phyloP scores from a whole-genome alignment of 2,113 vertebrate species.

The Halichoerus grypus region DNA sequence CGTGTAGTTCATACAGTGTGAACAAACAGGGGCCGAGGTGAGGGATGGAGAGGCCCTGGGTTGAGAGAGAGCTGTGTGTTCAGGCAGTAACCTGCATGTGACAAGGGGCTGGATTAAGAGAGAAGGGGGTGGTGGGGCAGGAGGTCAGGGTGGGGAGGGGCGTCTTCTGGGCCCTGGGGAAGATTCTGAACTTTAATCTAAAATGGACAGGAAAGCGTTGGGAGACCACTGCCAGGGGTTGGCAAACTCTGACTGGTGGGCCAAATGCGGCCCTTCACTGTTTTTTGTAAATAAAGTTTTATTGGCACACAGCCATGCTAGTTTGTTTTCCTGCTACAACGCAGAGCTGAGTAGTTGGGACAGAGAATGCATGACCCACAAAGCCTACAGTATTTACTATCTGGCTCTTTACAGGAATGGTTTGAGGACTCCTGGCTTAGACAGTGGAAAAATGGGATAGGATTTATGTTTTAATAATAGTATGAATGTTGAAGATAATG shows the following conservation, averaged over 20 bases:
- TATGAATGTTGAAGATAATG: neutral
- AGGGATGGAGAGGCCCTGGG: neutral
- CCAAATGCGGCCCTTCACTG: neutral
- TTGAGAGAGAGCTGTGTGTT: neutral
- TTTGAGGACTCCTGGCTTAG: neutral
- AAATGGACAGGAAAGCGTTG: neutral
- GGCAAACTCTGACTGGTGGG: neutral
- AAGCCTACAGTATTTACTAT: neutral
- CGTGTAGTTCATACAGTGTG: neutral
- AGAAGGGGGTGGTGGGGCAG: neutral
- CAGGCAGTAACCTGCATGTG: neutral
- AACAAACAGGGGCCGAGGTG: neutral
- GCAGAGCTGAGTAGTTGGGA: neutral
- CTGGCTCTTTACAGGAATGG: neutral
- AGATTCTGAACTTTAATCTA: neutral
- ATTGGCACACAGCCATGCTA: neutral
- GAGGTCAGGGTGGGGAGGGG: neutral
- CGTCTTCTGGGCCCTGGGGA: neutral
- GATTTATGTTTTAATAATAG: neutral
- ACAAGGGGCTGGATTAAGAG: neutral
- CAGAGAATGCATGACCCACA: fast-evolving
- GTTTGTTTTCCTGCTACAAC: neutral
- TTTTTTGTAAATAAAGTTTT: conserved; percentile 47
- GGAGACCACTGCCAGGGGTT: neutral
- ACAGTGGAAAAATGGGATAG: neutral